Conservation (phyloP, 2,797 vertebrate genomes). For the Clarias fuscus region DNA sequence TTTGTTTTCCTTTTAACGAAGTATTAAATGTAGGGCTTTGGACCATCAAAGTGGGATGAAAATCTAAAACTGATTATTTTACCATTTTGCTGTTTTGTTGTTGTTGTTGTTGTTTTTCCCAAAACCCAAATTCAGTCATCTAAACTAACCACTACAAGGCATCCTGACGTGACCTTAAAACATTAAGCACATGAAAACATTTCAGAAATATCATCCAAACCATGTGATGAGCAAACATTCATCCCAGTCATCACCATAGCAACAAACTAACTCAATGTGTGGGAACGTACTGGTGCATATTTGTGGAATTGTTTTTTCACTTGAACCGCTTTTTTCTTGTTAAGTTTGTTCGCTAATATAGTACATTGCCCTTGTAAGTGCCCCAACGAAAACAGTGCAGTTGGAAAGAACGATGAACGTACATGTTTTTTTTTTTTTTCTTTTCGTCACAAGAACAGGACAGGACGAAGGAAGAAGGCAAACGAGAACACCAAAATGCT, state of each 20-base stretch:
- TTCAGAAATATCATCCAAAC: constrained; percentile 68
- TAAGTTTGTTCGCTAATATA: constrained; percentile 57
- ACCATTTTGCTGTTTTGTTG: too few relatives aligned
- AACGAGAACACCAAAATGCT: constrained; percentile 69
- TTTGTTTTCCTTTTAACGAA: neutral
- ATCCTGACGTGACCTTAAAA: constrained; percentile 42
- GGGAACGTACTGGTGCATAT: constrained; percentile 65
- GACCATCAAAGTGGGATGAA: neutral
- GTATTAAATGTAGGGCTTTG: neutral
- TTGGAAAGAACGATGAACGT: constrained; percentile 78
- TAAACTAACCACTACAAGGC: neutral
- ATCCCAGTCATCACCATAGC: constrained; percentile 51
- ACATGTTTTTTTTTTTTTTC: constrained; percentile 63
- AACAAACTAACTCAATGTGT: constrained; percentile 35
- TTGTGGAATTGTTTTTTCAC: constrained; percentile 49
- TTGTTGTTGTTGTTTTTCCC: neutral
- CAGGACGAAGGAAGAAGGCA: constrained; percentile 71
- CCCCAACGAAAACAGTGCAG: constrained; percentile 76
- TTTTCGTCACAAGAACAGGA: constrained; percentile 72
- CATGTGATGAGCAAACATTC: constrained; percentile 64
- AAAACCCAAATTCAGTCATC: neutral
- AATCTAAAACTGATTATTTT: neutral
- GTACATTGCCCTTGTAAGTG: constrained; percentile 73
- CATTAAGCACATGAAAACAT: constrained; percentile 55
- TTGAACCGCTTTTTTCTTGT: constrained; percentile 49